Evolutionary conservation across 2,888 invertebrate species (phyloP).

Genomic region (Erebia epiphron): DNA sequence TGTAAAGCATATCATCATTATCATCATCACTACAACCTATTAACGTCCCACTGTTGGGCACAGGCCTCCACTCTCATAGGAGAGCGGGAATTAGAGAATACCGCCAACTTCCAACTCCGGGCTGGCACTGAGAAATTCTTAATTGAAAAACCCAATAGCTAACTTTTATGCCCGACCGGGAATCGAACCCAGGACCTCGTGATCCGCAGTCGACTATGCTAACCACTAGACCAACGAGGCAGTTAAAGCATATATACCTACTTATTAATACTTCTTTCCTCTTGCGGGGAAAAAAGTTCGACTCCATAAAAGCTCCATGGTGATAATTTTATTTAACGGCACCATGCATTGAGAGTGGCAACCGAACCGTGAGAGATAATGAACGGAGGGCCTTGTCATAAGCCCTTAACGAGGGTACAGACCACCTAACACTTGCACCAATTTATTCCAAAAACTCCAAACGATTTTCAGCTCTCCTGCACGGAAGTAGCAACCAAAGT

Average conservation of each 20-base stretch:
- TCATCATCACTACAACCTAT: no score
- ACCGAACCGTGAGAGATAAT: slow-evolving; percentile 60
- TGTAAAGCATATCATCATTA: background rate
- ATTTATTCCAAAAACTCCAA: background rate
- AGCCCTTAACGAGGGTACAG: slow-evolving; percentile 27
- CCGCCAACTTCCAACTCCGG: no score
- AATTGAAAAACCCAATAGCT: no score
- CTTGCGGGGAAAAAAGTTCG: background rate
- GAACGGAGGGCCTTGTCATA: slow-evolving; percentile 43
- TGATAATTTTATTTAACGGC: slow-evolving; percentile 46
- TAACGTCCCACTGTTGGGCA: no score
- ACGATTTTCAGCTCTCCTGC: background rate
- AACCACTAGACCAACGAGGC: no score
- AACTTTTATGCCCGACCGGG: no score
- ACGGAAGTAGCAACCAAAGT: background rate
- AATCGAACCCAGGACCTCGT: no score
- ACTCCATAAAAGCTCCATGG: background rate
- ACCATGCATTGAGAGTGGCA: slow-evolving; percentile 45
- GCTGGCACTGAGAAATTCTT: no score
- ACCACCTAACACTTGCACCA: background rate
- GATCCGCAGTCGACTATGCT: no score
- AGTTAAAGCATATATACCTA: no score
- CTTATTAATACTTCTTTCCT: background rate
- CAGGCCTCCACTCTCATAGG: no score
- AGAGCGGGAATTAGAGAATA: no score